Evolutionary conservation across 2,888 invertebrate species (phyloP), one percentile per base, ranked within the genome.

Genomic region (Hofmannophila pseudospretella): DNA sequence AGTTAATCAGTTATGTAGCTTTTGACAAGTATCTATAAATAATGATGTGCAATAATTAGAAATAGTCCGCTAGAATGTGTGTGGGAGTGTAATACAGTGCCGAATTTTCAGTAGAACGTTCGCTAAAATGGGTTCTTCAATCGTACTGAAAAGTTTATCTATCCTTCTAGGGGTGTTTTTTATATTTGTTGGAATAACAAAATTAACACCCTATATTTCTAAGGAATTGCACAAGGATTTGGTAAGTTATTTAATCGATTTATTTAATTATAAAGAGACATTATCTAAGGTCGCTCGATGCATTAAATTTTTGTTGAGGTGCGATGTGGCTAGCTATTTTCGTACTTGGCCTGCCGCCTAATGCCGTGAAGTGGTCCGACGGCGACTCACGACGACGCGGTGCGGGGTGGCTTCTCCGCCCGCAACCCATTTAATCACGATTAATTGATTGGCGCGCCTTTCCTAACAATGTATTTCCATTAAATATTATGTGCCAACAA

Each of bases 171-270:
- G 98, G 44, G 88, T 97, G 59, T 98, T 98, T 88, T 98, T 98
- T 78, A 92, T 98, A 66, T 97, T 98, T 74, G 96, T 97, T 51
- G 98, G 98, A 41, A 92, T 94, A 41, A 93, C 98, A 67, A 98
- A 98, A 87, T 82, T 98, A 47, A 94, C 97, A 45, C 96, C 96
- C 50, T 91, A 93, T 59, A 91, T 98, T 51, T 97, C 96, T 61
- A 96, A 96, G 88, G 98, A 98, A 81, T 90, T 98, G 46, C 97
- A 98, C 78, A 96, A 96, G 89, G 97, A 98, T 87, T 90, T 98
- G 93, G 97, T 97, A 82, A 92, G 94, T 72, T 7, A 20, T 31
- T 38, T 34, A 16, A 34, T 38, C 16, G 29, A 34, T 45, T 40
- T 42, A 35, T 38, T 39, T 38, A 45, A 42, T 33, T 33, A 39